Evolutionary conservation across 2,113 vertebrate species (phyloP).

Genomic region (Trogon melanurus): DNA sequence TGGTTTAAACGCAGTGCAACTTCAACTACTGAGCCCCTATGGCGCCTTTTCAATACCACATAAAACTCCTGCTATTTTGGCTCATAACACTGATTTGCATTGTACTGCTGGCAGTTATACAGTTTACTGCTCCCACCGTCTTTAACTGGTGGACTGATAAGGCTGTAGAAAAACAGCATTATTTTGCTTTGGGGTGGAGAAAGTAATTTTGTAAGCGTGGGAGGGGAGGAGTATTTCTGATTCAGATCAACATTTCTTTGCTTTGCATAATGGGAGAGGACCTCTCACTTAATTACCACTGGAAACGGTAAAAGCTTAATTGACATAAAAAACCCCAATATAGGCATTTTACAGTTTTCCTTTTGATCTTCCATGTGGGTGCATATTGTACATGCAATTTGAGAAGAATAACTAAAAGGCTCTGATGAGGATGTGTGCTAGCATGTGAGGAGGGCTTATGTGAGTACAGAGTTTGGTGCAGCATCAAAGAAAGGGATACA

Average conservation of each 20-base stretch:
- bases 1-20: neutral
- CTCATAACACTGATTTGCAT: neutral
- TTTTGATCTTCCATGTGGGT: conserved; percentile 55
- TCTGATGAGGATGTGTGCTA: conserved; percentile 21
- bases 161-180: neutral
- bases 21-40: neutral
- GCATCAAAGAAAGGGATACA: conserved; percentile 35
- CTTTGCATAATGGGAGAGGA: conserved; percentile 6
- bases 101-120: neutral
- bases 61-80: conserved; percentile 58
- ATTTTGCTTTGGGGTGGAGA: conserved; percentile 16
- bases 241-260: conserved; percentile 7
- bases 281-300: conserved; percentile 24
- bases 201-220: neutral
- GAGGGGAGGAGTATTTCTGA: neutral
- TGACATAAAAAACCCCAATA: conserved; percentile 50
- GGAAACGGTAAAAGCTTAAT: conserved; percentile 37
- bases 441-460: conserved; percentile 16
- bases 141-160: neutral
- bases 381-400: conserved; percentile 35
- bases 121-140: neutral
- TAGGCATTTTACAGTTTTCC: conserved; percentile 60
- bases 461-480: conserved; percentile 14
- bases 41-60: neutral
- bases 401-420: conserved; percentile 21